Conservation (phyloP, 2,113 vertebrate genomes). For the Grammomys surdaster region DNA sequence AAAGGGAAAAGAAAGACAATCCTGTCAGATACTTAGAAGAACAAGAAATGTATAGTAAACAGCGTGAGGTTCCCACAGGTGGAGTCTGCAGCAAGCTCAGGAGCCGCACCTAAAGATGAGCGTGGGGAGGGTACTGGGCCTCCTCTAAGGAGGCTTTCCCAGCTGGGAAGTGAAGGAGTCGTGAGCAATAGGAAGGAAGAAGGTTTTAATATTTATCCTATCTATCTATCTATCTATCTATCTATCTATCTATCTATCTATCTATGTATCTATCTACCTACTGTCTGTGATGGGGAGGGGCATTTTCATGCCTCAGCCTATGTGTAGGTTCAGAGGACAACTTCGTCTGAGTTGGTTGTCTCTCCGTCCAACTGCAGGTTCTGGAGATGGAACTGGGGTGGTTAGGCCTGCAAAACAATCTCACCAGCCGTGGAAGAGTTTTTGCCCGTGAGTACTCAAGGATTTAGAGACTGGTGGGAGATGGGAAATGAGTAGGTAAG, state of each 20-base stretch:
- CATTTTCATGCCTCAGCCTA: neutral
- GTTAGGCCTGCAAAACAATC: neutral
- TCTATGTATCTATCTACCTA: neutral
- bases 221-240: neutral
- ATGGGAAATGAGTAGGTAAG: neutral
- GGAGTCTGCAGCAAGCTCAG: neutral
- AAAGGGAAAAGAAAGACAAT: neutral
- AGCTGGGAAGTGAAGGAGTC: constrained; percentile 30
- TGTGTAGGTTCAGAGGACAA: neutral
- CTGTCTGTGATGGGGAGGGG: neutral
- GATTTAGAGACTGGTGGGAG: neutral
- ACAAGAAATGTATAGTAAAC: neutral
- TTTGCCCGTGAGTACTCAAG: neutral
- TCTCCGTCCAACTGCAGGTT: neutral
- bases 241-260: neutral
- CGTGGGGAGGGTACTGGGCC: neutral
- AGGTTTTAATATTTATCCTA: neutral
- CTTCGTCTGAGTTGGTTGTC: neutral
- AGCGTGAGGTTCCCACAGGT: neutral
- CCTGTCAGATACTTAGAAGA: neutral
- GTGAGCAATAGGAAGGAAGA: constrained; percentile 7
- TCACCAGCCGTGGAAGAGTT: neutral
- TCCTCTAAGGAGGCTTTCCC: constrained; percentile 17
- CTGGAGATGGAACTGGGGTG: neutral
- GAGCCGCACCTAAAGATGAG: neutral